Conservation (phyloP, 2,797 vertebrate genomes). For the Spinus olivaceus region DNA sequence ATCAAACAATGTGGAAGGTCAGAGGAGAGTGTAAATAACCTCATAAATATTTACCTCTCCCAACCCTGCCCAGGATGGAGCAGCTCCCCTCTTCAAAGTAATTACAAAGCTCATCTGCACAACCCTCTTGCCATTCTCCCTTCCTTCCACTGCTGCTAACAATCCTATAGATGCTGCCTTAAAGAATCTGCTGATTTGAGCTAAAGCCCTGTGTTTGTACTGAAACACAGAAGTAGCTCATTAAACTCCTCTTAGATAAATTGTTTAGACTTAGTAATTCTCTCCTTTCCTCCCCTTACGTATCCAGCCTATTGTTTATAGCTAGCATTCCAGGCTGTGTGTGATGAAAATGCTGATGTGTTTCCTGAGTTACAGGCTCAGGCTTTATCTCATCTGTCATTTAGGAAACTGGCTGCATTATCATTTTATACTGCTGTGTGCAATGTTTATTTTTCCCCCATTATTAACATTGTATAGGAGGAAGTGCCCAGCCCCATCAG, state of each 20-base stretch:
- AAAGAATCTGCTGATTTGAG: not conserved
- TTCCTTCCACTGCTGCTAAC: not conserved
- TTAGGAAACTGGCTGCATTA: constrained; percentile 56
- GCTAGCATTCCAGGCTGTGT: constrained; percentile 12
- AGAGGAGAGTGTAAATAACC: not conserved
- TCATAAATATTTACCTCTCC: not conserved
- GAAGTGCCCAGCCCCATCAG: constrained; percentile 41
- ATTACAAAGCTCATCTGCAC: not conserved
- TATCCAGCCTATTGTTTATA: constrained; percentile 46
- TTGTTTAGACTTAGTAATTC: constrained; percentile 50
- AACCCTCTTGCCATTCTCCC: not conserved
- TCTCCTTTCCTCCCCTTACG: constrained; percentile 31
- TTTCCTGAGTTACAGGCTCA: constrained; percentile 52
- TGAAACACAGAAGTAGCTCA: constrained; percentile 20
- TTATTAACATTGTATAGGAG: constrained; percentile 56
- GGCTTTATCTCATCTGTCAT: constrained; percentile 59
- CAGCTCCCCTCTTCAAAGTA: not conserved
- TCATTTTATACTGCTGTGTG: constrained; percentile 34
- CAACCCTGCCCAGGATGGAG: not conserved
- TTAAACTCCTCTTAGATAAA: constrained; percentile 53
- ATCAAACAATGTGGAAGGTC: not conserved
- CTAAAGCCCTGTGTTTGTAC: not conserved
- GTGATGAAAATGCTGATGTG: constrained; percentile 63
- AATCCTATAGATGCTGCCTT: not conserved
- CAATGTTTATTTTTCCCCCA: constrained; percentile 48